phyloP scores from a whole-genome alignment of 2,113 vertebrate species.

The Antechinus flavipes region DNA sequence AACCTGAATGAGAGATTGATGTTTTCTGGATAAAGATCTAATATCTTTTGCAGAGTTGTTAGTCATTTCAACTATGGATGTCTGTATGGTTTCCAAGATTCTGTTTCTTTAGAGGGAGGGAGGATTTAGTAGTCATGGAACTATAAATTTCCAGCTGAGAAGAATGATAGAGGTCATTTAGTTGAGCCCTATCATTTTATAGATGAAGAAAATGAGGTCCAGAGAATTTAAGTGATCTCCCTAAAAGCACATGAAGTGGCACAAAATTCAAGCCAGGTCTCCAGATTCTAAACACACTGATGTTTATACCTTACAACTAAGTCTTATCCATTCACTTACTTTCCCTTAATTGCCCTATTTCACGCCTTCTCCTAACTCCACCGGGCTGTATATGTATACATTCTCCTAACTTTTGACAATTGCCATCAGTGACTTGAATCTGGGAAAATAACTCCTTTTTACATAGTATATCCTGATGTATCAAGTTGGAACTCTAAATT shows the following conservation, averaged over 20 bases:
- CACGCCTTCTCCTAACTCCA: neutral
- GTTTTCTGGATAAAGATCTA: neutral
- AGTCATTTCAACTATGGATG: neutral
- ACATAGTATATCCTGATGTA: neutral
- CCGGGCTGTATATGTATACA: neutral
- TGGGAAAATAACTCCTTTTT: neutral
- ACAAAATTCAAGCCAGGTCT: neutral
- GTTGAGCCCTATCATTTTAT: neutral
- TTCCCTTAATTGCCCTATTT: neutral
- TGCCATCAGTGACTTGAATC: neutral
- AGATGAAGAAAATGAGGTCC: neutral
- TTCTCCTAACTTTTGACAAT: neutral
- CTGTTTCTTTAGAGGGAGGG: neutral
- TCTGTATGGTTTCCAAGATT: neutral
- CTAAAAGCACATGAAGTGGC: neutral
- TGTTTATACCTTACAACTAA: neutral
- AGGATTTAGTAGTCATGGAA: neutral
- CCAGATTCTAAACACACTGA: neutral
- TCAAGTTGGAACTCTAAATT: neutral
- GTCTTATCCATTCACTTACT: neutral
- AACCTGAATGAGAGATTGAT: neutral
- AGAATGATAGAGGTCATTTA: neutral
- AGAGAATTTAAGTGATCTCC: neutral
- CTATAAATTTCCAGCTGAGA: neutral
- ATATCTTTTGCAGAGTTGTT: neutral